Evolutionary conservation across 1,140 invertebrate species (phyloP).

Genomic region (Zaprionus ghesquierei): DNA sequence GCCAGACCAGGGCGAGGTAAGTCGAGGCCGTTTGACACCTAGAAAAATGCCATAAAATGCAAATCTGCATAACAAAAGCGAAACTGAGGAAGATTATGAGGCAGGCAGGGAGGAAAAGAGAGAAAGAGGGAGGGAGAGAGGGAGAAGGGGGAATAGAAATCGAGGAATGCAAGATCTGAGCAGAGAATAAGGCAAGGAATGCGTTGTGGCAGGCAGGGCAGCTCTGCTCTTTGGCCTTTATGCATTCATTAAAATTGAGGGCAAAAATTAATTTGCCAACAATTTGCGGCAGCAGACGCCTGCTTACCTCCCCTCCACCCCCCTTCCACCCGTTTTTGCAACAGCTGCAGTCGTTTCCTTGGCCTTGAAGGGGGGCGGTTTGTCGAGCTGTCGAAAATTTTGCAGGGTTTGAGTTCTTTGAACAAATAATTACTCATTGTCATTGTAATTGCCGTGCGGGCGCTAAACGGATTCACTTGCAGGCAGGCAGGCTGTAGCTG

Average conservation of each 20-base stretch:
- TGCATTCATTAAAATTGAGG: conserved; percentile 66
- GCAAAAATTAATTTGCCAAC: conserved; percentile 49
- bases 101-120: background rate
- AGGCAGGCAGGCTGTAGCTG: conserved; percentile 4
- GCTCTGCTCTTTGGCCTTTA: conserved; percentile 28
- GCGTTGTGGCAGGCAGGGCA: background rate
- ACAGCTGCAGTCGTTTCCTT: conserved; percentile 69
- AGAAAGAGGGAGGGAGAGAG: no score
- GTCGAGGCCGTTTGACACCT: conserved; percentile 31
- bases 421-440: conserved; percentile 80
- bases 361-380: background rate
- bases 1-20: no score
- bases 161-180: background rate
- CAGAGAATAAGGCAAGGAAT: background rate
- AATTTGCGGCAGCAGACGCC: conserved; percentile 35
- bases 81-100: background rate
- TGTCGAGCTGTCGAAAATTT: conserved; percentile 1
- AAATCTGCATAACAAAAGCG: conserved; percentile 66
- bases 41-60: conserved; percentile 41
- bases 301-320: no score
- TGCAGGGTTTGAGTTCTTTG: conserved; percentile 52
- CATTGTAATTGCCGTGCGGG: conserved; percentile 78
- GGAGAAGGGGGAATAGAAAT: conserved; percentile 3
- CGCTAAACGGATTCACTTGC: conserved; percentile 72
- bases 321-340: background rate